These are phyloP conservation scores for Condylura cristata DNA, from an alignment of 2,113 vertebrate species.

Conservation along the genomic window DNA sequence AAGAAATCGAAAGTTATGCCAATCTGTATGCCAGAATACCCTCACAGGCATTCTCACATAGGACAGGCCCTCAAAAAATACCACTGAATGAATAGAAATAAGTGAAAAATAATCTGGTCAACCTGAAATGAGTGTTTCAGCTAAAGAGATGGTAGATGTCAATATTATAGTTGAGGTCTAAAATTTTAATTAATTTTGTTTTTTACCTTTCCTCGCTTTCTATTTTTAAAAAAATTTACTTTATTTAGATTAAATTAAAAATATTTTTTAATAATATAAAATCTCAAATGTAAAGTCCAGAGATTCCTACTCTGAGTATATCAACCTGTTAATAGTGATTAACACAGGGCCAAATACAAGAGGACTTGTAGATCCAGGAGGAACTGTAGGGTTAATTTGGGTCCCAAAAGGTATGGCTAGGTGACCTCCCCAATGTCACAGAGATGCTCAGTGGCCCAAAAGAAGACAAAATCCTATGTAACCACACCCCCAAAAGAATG, in stretches of 20 bases:
- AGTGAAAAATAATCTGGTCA: slow-evolving; percentile 28
- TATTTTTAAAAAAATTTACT: background rate
- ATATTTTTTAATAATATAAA: slow-evolving; percentile 33
- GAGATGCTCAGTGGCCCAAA: background rate
- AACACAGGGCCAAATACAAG: background rate
- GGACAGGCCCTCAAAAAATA: background rate
- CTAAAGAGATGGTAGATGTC: slow-evolving; percentile 10
- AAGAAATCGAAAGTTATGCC: background rate
- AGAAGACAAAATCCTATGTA: background rate
- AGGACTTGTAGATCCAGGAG: background rate
- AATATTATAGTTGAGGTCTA: slow-evolving; percentile 28
- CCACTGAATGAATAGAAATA: background rate
- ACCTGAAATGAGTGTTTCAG: slow-evolving; percentile 1
- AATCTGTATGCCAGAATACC: background rate
- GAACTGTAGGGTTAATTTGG: background rate
- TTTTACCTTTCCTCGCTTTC: slow-evolving; percentile 31
- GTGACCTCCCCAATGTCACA: background rate
- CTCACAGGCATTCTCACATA: slow-evolving; percentile 5
- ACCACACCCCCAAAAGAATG: background rate
- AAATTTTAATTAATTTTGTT: slow-evolving; percentile 6
- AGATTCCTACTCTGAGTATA: background rate
- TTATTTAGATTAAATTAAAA: slow-evolving; percentile 34
- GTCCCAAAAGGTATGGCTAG: background rate
- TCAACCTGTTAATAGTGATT: background rate
- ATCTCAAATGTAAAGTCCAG: slow-evolving; percentile 47